Percentiles rank a stretch among this genome's conserved stretches.
Conservation (phyloP, 1,140 invertebrate genomes). For the Hyles euphorbiae region DNA sequence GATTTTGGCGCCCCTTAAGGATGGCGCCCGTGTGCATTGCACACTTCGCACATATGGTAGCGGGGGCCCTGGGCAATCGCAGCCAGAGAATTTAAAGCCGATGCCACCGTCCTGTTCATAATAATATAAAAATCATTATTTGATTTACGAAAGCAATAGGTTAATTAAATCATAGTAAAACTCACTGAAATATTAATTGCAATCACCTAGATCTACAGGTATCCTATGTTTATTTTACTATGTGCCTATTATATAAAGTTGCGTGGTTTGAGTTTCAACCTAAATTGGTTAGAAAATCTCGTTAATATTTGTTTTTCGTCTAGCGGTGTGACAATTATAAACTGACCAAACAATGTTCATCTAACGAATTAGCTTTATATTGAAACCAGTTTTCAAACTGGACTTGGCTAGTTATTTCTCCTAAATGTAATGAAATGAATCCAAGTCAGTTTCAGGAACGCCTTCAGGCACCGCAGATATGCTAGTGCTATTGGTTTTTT, state of each 20-base stretch:
- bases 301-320: too few relatives aligned
- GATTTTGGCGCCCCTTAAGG: too few relatives aligned
- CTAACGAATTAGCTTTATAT: constrained; percentile 25
- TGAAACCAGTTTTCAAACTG: constrained; percentile 57
- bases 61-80: too few relatives aligned
- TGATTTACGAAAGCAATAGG: background rate
- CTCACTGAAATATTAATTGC: background rate
- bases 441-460: constrained; percentile 37
- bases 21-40: too few relatives aligned
- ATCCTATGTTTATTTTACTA: constrained; percentile 1
- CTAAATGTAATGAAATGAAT: constrained; percentile 29
- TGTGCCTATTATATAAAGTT: too few relatives aligned
- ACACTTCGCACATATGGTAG: too few relatives aligned
- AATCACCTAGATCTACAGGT: background rate
- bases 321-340: too few relatives aligned
- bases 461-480: constrained; percentile 27
- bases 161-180: background rate
- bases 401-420: constrained; percentile 52
- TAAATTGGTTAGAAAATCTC: too few relatives aligned
- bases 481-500: background rate
- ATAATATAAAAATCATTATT: too few relatives aligned
- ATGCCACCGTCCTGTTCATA: constrained; percentile 88
- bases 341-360: background rate
- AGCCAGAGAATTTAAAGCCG: constrained; percentile 92
- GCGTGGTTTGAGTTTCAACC: too few relatives aligned